phyloP scores from a whole-genome alignment of 2,113 vertebrate species.

The Percina caprodes region DNA sequence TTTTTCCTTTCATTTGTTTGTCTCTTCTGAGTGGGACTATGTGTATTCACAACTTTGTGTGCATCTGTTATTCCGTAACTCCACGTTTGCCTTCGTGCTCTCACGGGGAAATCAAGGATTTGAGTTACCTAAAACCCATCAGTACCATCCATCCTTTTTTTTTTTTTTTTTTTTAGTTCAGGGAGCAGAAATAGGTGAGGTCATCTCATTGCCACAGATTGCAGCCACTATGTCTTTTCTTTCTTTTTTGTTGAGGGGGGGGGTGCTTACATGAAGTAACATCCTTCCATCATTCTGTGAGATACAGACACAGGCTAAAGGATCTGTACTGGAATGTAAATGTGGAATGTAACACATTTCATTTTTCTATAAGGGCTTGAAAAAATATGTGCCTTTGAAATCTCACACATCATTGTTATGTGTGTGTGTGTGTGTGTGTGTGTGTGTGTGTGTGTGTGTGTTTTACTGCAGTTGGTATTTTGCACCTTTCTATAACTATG shows the following conservation, averaged over 20 bases:
- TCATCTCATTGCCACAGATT: slow-evolving; percentile 63
- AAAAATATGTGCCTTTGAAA: slow-evolving; percentile 10
- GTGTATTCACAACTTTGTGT: slow-evolving; percentile 20
- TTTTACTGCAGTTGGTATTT: neutral
- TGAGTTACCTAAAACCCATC: slow-evolving; percentile 27
- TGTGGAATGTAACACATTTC: slow-evolving; percentile 1
- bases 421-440: neutral
- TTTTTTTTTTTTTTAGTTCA: slow-evolving; percentile 73
- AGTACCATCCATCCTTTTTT: neutral
- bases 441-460: slow-evolving; percentile 2
- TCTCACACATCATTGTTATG: neutral
- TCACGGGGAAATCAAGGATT: slow-evolving; percentile 42
- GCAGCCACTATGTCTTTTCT: slow-evolving; percentile 27
- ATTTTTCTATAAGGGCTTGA: slow-evolving; percentile 8
- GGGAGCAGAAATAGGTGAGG: slow-evolving; percentile 73
- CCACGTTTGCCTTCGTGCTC: slow-evolving; percentile 46
- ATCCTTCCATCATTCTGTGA: slow-evolving; percentile 39
- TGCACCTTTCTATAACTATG: neutral
- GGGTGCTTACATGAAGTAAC: slow-evolving; percentile 62
- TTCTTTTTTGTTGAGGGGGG: slow-evolving; percentile 20
- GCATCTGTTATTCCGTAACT: slow-evolving; percentile 4
- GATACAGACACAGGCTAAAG: slow-evolving; percentile 14
- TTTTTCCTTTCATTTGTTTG: neutral
- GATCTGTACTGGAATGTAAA: slow-evolving; percentile 1
- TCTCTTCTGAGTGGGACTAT: slow-evolving; percentile 3